Conservation (phyloP, 2,888 invertebrate genomes). For the Drosophila subsilvestris region DNA sequence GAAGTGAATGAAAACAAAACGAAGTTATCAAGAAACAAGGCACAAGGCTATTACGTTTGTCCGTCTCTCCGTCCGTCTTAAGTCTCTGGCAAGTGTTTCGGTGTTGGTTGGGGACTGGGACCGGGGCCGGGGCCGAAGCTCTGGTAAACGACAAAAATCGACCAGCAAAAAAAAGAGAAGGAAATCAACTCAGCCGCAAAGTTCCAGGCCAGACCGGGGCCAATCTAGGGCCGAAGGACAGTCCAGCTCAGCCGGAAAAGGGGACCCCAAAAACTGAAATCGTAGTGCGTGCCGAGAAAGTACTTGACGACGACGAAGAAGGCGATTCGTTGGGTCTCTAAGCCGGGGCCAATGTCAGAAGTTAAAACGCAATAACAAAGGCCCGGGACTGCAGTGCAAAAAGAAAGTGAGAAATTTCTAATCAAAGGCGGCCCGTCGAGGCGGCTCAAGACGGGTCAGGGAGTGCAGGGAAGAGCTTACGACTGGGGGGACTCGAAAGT, state of each 20-base stretch:
- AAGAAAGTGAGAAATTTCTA: slow-evolving; percentile 73
- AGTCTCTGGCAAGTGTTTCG: slow-evolving; percentile 57
- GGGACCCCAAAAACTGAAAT: slow-evolving; percentile 47
- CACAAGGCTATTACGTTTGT: slow-evolving; percentile 59
- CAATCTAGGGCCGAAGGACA: slow-evolving; percentile 45
- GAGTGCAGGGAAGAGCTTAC: slow-evolving; percentile 48
- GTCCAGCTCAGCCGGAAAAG: slow-evolving; percentile 1
- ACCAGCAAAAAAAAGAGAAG: not conserved
- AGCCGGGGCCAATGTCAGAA: slow-evolving; percentile 65
- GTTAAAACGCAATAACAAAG: slow-evolving; percentile 56
- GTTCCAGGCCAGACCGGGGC: not conserved
- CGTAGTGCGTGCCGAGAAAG: slow-evolving; percentile 59
- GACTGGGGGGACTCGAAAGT: not conserved
- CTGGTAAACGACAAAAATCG: not conserved
- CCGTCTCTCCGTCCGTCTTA: slow-evolving; percentile 32
- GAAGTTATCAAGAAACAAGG: slow-evolving; percentile 66
- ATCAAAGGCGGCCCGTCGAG: slow-evolving; percentile 58
- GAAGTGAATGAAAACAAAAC: slow-evolving; percentile 72
- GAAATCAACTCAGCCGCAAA: slow-evolving; percentile 16
- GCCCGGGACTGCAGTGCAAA: slow-evolving; percentile 29
- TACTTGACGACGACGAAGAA: slow-evolving; percentile 44
- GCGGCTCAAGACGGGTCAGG: slow-evolving; percentile 33
- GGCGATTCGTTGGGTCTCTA: slow-evolving; percentile 27
- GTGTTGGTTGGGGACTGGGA: not conserved
- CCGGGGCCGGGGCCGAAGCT: not conserved